Evolutionary conservation across 2,888 invertebrate genomes (phyloP).

Genomic region (Drosophila affinis): DNA sequence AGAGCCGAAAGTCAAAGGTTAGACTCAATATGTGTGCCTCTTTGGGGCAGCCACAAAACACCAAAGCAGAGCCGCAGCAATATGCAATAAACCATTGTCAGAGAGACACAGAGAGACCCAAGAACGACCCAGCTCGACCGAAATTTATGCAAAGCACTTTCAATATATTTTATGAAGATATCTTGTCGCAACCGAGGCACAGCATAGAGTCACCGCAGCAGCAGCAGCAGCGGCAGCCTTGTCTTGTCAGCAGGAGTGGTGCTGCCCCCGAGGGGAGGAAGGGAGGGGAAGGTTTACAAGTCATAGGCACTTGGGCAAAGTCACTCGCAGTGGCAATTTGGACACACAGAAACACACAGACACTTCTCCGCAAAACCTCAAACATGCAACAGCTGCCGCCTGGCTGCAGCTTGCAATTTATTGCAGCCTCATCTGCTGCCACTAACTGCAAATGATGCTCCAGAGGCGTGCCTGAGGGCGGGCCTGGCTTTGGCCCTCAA

Average conservation of each 20-base stretch:
- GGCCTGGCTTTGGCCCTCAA: slow-evolving; percentile 4
- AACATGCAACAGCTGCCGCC: slow-evolving; percentile 68
- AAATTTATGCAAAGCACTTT: slow-evolving; percentile 69
- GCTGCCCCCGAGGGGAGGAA: slow-evolving; percentile 9
- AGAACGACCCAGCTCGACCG: slow-evolving; percentile 3
- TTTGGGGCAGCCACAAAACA: neutral
- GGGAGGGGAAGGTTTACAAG: slow-evolving; percentile 16
- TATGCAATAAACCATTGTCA: slow-evolving; percentile 44
- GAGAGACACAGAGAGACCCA: neutral
- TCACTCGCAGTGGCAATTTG: slow-evolving; percentile 59
- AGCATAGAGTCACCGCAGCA: slow-evolving; percentile 3
- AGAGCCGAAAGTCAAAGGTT: slow-evolving; percentile 36
- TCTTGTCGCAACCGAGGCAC: slow-evolving; percentile 34
- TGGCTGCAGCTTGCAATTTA: slow-evolving; percentile 74
- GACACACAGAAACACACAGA: slow-evolving; percentile 30
- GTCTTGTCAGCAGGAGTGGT: slow-evolving; percentile 28
- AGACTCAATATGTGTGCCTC: neutral
- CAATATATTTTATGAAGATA: slow-evolving; percentile 70
- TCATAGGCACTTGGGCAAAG: slow-evolving; percentile 40
- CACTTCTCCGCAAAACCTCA: slow-evolving; percentile 33
- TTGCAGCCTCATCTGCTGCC: slow-evolving; percentile 59
- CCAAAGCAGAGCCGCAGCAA: slow-evolving; percentile 11
- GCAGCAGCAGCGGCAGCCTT: slow-evolving; percentile 26
- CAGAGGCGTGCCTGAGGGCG: neutral
- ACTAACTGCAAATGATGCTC: slow-evolving; percentile 54